Evolutionary conservation across 2,888 invertebrate genomes (phyloP), one percentile per base, ranked within the genome.

Genomic region (Drosophila vallismaia): DNA sequence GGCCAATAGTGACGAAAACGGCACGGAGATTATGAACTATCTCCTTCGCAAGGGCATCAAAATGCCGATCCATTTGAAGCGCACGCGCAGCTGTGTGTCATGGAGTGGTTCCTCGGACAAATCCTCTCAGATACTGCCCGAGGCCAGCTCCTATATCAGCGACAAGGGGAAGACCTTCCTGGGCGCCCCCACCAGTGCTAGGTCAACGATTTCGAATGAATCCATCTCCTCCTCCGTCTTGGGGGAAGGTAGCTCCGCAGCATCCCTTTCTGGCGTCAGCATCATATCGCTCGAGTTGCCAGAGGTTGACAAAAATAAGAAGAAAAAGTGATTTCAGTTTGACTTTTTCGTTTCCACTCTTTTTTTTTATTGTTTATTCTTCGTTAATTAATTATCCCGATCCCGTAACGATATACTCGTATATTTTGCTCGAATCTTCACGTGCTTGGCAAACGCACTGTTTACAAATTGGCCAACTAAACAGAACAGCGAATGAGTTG

Each of bases 21-120:
- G 89, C 0, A 86, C 90, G 1, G 79, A 89, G 26, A 87, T 91
- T 8, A 83, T 90, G 1, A 77, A 85, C 26, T 74, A 85, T 33
- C 77, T 92, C 56, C 76, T 88, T 19, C 86, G 89, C 28, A 90
- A 90, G 36, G 91, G 91, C 0, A 26, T 92, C 4, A 89, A 90
- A 63, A 71, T 91, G 74, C 92, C 92, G 6, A 90, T 90, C 42
- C 81, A 86, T 45, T 60, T 88, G 14, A 82, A 86, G 31, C 86
- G 89, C 9, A 72, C 75, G 0, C 88, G 89, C 36, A 86, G 88
- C 38, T 77, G 82, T 19, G 68, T 86, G 0, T 89, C 90, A 1
- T 90, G 89, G 76, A 89, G 89, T 36, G 90, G 88, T 46, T 86
- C 89, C n/a, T 79, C 84, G 0, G 88, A 86, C n/a, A 62, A 62